Base-by-base conservation (phyloP, 2,797 vertebrate species). In the Sparus aurata region DNA sequence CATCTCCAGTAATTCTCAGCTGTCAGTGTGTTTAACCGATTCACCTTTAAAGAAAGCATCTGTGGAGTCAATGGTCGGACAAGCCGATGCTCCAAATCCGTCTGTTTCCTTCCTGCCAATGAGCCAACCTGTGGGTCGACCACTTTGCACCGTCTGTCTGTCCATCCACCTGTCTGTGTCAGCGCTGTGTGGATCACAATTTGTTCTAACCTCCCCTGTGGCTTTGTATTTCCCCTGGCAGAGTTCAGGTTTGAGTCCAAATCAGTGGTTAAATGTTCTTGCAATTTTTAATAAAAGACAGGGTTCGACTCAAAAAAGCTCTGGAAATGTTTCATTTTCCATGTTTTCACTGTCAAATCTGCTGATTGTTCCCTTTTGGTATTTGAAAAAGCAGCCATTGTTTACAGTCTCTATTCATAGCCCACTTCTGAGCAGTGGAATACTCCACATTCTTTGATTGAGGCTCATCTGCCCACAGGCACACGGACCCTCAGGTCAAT, bases 91-190 rank as follows among this genome's bases (percentile, higher is more conserved):
- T 64, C 47, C 73, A 47, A 73, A 69, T 75, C 66, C 65, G 79
- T 90, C 79, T 73, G 69, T 88, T 87, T 87, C 71, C 86, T 70
- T 72, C 50, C 84, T 83, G 79, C 73, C 72, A 81, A 73, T 85
- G 82, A 89, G 63, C 45, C 53, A 54, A 47, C 20, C 70, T 78
- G 82, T 53, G 77, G 80, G 64, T 30, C 75, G 46, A 71, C 77
- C 55, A 53, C 41, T 17, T 43, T 46, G 49, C 86, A 84, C 84
- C 82, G 87, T 84, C 75, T 55, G 30, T 41, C 65, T 74, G 61
- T 63, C n/a, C 12, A 4, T 78, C 63, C 60, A 47, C 67, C 60
- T 80, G 68, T 70, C 49, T 25, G 52, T 69, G 61, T 25, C 25
- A 77, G 11, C 11, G 7, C 22, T 16, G 18, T 13, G 22, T 9